Evolutionary conservation across 2,888 invertebrate species (phyloP), one percentile per base, ranked within the genome.

Genomic region (Melangyna quadrimaculata): DNA sequence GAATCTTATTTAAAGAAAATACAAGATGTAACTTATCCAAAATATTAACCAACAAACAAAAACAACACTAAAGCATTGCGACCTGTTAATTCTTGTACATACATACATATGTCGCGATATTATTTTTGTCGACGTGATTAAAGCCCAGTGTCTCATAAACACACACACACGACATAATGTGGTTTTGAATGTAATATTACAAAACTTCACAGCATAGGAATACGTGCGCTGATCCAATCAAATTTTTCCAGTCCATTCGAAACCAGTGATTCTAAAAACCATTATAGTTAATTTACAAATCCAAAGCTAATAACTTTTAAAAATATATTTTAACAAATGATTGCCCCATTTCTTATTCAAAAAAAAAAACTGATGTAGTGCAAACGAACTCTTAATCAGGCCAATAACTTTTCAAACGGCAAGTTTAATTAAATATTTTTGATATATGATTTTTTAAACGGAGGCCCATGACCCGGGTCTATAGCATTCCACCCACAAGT

Each of bases 311-410:
- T 29, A 35, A 5, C 32, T 32, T 37, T n/a, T 67, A 51, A 35
- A 67, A 48, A 51, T 51, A 37, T n/a, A 48, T 32, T 65, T 65
- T 27, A n/a, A 67, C 65, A 43, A 51, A 67, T 67, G n/a, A 51
- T 67, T 51, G 35, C 22, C 17, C 22, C 22, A 67, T 67, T 35
- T 67, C 24, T 32, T 8, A 8, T 27, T 27, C 6, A 43, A 57
- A 35, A 17, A 32, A 59, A 27, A 27, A 51, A 51, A 61, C 48
- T 51, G 14, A 35, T 35, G 14, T 22, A 67, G 24, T 67, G 67
- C 51, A 67, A 67, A 67, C 48, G 35, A 67, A 67, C 67, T 67
- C 35, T 67, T 35, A 51, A 67, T 51, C 67, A 67, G 67, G 51
- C 32, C 67, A 67, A 67, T 67, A 35, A 67, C 67, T 22, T 67